Percentiles rank a stretch among this genome's conserved stretches.
These are phyloP conservation scores for Archips crataeganus DNA, from an alignment of 2,888 invertebrate species.

Conservation along the genomic window DNA sequence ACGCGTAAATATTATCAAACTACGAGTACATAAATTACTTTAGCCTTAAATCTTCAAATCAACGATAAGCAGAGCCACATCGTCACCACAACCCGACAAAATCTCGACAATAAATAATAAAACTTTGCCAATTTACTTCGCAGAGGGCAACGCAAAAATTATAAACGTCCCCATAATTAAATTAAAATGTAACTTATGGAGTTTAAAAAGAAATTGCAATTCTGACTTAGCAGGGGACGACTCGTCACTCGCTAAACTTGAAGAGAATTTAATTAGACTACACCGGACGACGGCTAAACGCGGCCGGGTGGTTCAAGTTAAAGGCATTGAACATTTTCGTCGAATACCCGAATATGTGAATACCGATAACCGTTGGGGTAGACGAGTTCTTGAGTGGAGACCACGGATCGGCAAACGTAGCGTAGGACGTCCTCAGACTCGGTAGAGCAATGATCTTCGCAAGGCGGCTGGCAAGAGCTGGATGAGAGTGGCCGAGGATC, in stretches of 20 bases:
- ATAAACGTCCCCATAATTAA: constrained; percentile 76
- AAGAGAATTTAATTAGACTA: constrained; percentile 71
- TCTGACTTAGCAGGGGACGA: constrained; percentile 59
- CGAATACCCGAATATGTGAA: no score
- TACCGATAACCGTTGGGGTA: no score
- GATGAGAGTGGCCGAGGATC: no score
- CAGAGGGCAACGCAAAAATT: constrained; percentile 60
- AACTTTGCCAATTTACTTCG: constrained; percentile 77
- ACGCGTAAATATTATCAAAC: neutral
- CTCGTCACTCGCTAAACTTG: constrained; percentile 64
- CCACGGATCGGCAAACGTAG: no score
- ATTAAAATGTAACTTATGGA: constrained; percentile 79
- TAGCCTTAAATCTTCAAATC: neutral
- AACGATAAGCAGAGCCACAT: constrained; percentile 37
- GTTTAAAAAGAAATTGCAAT: constrained; percentile 76
- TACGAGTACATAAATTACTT: neutral
- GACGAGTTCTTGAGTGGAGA: no score
- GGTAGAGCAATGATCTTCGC: no score
- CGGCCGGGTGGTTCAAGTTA: constrained; percentile 8
- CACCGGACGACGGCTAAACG: constrained; percentile 49
- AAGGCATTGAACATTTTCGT: neutral
- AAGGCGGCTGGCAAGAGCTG: no score
- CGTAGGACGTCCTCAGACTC: no score
- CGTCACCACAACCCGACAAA: constrained; percentile 59
- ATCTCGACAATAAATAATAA: constrained; percentile 73